Percentiles rank a stretch among this genome's conserved stretches.
Evolutionary conservation across 2,888 invertebrate species (phyloP).

Genomic region (Alviniconcha strummeri): DNA sequence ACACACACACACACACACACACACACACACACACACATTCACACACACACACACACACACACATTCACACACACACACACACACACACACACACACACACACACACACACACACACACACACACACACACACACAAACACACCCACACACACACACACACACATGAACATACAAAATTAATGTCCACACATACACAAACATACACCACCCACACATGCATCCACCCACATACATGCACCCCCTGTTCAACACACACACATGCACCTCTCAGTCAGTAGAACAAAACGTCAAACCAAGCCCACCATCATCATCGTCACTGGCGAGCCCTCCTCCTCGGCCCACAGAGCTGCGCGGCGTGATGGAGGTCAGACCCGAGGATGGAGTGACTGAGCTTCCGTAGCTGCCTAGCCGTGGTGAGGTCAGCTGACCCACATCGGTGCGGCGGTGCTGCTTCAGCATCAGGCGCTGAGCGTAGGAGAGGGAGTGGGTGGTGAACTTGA

Average conservation of each 20-base stretch:
- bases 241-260: too few species aligned
- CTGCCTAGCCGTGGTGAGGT: constrained; percentile 12
- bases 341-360: constrained; percentile 20
- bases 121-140: neutral
- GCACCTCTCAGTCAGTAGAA: too few species aligned
- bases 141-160: neutral
- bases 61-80: neutral
- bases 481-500: constrained; percentile 60
- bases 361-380: constrained; percentile 2
- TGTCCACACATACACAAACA: too few species aligned
- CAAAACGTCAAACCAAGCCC: neutral
- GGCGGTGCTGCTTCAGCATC: constrained; percentile 68
- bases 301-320: constrained; percentile 11
- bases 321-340: neutral
- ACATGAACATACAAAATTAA: neutral
- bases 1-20: neutral
- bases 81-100: neutral
- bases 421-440: constrained; percentile 53
- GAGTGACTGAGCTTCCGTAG: neutral
- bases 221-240: too few species aligned
- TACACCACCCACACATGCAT: too few species aligned
- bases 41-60: neutral
- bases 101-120: neutral
- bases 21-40: neutral
- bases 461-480: constrained; percentile 70